Evolutionary conservation across 1,140 invertebrate species (phyloP), one percentile per base, ranked within the genome.

Genomic region (Monomorium pharaonis): DNA sequence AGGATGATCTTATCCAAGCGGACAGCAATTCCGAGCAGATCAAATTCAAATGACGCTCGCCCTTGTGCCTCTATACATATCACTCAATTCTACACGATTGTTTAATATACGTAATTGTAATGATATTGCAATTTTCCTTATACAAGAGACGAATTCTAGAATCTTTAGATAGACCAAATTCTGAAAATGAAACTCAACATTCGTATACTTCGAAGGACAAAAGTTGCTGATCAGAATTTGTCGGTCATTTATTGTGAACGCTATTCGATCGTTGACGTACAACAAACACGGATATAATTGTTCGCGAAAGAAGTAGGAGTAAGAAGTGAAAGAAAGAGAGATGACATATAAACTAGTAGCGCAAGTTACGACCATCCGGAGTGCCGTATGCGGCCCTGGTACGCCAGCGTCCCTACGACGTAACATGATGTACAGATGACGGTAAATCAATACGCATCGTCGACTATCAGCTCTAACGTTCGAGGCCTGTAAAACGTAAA

Each of bases 351-450:
- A 67, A 83, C 67, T 74, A 74, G 51, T 37, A 21, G 49, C n/a
- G 56, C n/a, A 44, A 72, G 65, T 84, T 72, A 86, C 69, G 86
- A 75, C 78, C 86, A 85, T 87, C 87, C 81, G 3, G 21, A 30
- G 76, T 58, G n/a, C 78, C 30, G 63, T 89, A 94, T 95, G 94
- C 89, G 86, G 63, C 77, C 94, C 94, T 95, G 94, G 91, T 95
- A 94, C 86, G 21, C 83, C 85, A 87, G 94, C 94, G 94, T 94
- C 94, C 92, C 84, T 94, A 91, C 93, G 92, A 94, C 94, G 94
- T 94, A 94, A 93, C 92, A 94, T 94, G 94, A 95, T 94, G 94
- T 93, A 94, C 94, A 91, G 84, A 86, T 95, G 94, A 95, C 94
- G 94, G 92, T 88, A 92, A 95, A 95, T 95, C 94, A 93, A 95